These are phyloP conservation scores for Stictonetta naevosa DNA, from an alignment of 2,113 vertebrate genomes.

Conservation along the genomic window DNA sequence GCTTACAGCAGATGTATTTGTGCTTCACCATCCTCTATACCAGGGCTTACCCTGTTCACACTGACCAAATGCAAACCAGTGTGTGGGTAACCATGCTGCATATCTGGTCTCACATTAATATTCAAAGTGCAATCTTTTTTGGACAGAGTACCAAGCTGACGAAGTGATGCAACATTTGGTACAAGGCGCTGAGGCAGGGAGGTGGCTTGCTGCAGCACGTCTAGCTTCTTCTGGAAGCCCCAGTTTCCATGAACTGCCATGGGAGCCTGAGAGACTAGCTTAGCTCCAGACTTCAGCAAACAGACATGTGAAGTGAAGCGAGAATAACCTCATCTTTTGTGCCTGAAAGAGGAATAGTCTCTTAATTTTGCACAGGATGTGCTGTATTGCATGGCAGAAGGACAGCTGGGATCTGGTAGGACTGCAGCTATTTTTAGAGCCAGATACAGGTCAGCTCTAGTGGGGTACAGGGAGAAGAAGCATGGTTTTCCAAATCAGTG, in stretches of 20 bases:
- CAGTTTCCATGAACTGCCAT: accelerated
- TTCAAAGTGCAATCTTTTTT: neutral
- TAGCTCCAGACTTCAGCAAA: neutral
- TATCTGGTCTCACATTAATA: neutral
- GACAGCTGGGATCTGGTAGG: neutral
- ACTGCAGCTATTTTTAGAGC: neutral
- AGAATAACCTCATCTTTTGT: neutral
- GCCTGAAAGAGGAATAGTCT: neutral
- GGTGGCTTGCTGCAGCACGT: neutral
- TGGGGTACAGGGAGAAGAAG: neutral
- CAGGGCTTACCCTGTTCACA: neutral
- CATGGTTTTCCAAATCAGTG: neutral
- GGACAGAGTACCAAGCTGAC: neutral
- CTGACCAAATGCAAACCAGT: neutral
- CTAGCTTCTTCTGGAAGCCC: neutral
- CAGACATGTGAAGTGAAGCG: neutral
- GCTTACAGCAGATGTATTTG: neutral
- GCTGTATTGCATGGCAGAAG: neutral
- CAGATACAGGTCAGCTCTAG: neutral
- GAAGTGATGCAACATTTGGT: neutral
- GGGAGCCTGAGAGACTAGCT: neutral
- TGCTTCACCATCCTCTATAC: neutral
- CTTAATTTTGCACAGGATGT: neutral
- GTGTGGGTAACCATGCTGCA: neutral
- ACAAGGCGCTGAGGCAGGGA: neutral